Percentiles rank a stretch among this genome's conserved stretches.
These are phyloP conservation scores for Schmidtea mediterranea DNA, from an alignment of 1,140 invertebrate species.

Conservation along the genomic window DNA sequence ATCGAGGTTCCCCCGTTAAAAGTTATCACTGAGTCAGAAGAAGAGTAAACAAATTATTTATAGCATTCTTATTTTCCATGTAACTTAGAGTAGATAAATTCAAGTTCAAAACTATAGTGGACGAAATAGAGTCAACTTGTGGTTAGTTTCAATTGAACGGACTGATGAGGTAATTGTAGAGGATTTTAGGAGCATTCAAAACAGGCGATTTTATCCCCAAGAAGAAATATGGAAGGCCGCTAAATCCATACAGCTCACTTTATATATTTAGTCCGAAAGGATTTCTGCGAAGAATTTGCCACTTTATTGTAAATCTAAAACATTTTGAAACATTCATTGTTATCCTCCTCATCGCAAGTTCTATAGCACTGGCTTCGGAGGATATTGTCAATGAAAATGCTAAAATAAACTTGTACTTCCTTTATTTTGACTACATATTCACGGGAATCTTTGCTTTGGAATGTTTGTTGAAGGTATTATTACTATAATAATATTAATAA, in stretches of 20 bases:
- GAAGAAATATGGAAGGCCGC: constrained; percentile 46
- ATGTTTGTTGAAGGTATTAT: constrained; percentile 55
- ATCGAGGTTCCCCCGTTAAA: too few species aligned
- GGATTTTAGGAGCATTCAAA: too few species aligned
- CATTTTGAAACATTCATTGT: constrained; percentile 99
- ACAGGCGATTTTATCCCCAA: neutral
- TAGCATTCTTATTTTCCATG: too few species aligned
- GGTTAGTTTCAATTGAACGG: too few species aligned
- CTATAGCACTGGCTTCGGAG: constrained; percentile 89
- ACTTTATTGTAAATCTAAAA: constrained; percentile 86
- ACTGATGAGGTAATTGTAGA: too few species aligned
- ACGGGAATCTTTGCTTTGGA: constrained; percentile 96
- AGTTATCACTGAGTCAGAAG: too few species aligned
- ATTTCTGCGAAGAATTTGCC: constrained; percentile 28
- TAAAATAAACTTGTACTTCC: constrained; percentile 57
- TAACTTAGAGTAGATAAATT: too few species aligned
- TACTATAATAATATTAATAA: too few species aligned
- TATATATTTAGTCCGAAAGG: constrained; percentile 55
- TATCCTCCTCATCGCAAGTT: constrained; percentile 85
- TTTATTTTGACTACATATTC: constrained; percentile 97
- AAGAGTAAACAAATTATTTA: too few species aligned
- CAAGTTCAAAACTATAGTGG: too few species aligned
- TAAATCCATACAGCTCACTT: constrained; percentile 99
- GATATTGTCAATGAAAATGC: constrained; percentile 73
- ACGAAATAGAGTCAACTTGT: too few species aligned